Conservation (phyloP, 2,797 vertebrate species). For the Channa striata region DNA sequence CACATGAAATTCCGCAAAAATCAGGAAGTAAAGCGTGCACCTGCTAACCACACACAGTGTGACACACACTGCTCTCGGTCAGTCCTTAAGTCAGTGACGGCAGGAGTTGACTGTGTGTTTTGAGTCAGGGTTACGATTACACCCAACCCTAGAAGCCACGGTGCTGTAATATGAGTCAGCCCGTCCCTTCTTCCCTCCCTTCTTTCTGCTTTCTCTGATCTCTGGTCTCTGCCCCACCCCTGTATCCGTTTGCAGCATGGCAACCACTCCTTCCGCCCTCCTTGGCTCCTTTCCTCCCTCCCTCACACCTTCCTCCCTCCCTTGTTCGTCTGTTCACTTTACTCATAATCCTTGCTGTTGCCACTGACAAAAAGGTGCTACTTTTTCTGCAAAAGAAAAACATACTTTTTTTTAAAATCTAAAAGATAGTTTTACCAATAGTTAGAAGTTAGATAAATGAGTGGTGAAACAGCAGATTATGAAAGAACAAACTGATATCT, state of each 20-base stretch:
- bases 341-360: slow-evolving; percentile 47
- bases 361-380: too few species aligned
- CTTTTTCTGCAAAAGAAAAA: neutral
- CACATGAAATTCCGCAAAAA: slow-evolving; percentile 19
- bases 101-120: slow-evolving; percentile 50
- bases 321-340: slow-evolving; percentile 60
- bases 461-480: neutral
- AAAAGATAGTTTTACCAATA: neutral
- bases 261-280: slow-evolving; percentile 81
- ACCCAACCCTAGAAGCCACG: slow-evolving; percentile 74
- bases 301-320: slow-evolving; percentile 22
- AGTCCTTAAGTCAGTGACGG: slow-evolving; percentile 47
- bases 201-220: slow-evolving; percentile 55
- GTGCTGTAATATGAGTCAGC: slow-evolving; percentile 88
- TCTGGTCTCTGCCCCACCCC: slow-evolving; percentile 65
- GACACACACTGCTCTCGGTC: neutral
- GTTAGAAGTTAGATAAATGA: neutral
- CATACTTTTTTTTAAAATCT: neutral
- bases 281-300: slow-evolving; percentile 33
- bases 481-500: neutral
- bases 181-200: slow-evolving; percentile 64
- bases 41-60: slow-evolving; percentile 28
- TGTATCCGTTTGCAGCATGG: slow-evolving; percentile 68
- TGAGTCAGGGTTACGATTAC: slow-evolving; percentile 83
- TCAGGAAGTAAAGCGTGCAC: slow-evolving; percentile 38